phyloP scores from a whole-genome alignment of 2,797 vertebrate species.

The Eulemur rubriventer region DNA sequence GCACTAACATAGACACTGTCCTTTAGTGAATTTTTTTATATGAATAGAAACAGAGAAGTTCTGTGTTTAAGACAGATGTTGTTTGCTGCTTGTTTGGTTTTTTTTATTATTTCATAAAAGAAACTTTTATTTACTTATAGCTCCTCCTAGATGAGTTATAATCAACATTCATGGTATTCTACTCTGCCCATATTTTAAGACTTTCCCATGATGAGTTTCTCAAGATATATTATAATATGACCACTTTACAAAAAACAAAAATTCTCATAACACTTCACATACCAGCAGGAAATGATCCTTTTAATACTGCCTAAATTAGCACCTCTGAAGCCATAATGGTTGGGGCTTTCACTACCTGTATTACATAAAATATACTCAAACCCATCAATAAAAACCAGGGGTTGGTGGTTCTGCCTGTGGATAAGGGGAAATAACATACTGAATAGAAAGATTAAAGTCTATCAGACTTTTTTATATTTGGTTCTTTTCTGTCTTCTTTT shows the following conservation, averaged over 20 bases:
- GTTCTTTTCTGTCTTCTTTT: constrained; percentile 56
- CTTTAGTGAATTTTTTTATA: background rate
- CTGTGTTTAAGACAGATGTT: background rate
- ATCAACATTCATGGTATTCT: background rate
- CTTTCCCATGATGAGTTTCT: background rate
- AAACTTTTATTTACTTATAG: background rate
- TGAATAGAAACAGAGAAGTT: background rate
- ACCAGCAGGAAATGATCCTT: background rate
- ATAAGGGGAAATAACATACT: background rate
- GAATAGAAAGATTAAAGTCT: constrained; percentile 26
- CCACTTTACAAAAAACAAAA: background rate
- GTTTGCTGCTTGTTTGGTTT: background rate
- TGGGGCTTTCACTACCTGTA: background rate
- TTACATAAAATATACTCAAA: background rate
- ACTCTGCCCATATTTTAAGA: background rate
- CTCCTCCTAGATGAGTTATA: background rate
- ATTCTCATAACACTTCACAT: background rate
- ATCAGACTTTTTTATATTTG: constrained; percentile 24
- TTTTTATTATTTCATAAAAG: background rate
- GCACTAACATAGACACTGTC: background rate
- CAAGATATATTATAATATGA: background rate
- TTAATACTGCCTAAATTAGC: background rate
- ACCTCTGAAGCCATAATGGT: background rate
- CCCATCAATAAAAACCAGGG: background rate
- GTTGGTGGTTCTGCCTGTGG: background rate